Conservation (phyloP, 2,888 invertebrate genomes). For the Disparrhopalites patrizii region DNA sequence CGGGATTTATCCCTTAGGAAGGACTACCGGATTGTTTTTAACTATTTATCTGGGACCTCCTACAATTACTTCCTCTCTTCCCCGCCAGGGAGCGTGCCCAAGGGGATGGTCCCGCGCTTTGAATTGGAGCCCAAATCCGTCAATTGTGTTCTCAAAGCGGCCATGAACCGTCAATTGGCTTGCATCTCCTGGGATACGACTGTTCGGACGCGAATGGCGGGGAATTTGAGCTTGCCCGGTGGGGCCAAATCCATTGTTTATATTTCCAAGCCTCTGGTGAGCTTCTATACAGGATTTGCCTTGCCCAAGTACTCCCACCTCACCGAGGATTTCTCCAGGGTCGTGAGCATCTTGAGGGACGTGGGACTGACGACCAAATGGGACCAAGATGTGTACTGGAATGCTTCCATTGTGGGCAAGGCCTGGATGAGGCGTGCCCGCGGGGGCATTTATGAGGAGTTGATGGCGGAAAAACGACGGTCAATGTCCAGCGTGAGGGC, state of each 20-base stretch:
- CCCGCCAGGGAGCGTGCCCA: background rate
- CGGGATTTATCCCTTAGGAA: background rate
- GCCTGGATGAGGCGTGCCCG: background rate
- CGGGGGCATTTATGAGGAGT: background rate
- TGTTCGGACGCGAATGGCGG: background rate
- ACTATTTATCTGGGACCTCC: constrained; percentile 2
- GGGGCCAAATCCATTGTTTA: background rate
- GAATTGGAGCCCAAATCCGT: background rate
- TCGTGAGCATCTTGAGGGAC: background rate
- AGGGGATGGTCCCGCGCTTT: background rate
- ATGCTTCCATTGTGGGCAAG: background rate
- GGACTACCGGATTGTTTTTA: constrained; percentile 7
- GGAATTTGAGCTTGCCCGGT: constrained; percentile 10
- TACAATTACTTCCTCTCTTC: background rate
- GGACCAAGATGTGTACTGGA: background rate
- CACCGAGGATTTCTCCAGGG: background rate
- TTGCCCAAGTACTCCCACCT: background rate
- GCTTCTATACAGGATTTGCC: constrained; percentile 4
- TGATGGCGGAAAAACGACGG: no score
- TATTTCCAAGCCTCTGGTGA: background rate
- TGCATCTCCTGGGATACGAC: background rate
- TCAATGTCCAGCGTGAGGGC: no score
- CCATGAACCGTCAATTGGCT: background rate
- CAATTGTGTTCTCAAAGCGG: background rate
- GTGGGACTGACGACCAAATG: background rate